These are phyloP conservation scores for Heliconius nattereri DNA, from an alignment of 1,140 invertebrate species.

Conservation along the genomic window DNA sequence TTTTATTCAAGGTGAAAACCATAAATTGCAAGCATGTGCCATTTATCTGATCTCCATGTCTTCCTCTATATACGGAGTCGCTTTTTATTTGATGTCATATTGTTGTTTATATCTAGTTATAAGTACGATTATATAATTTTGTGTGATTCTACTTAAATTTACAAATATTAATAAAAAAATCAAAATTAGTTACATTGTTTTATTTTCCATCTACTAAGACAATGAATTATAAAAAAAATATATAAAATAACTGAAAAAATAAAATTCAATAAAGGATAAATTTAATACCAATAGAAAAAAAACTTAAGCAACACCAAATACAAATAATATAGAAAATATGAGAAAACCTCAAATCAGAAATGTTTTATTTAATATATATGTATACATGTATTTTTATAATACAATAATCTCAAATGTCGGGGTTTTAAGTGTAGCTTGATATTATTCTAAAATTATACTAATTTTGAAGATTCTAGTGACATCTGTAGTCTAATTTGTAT, in stretches of 20 bases:
- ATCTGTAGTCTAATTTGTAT: conserved; percentile 11
- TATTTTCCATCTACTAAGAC: neutral
- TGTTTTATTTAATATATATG: too few relatives aligned
- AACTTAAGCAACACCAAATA: too few relatives aligned
- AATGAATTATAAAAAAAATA: neutral
- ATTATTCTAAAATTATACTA: neutral
- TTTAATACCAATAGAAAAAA: too few relatives aligned
- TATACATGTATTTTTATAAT: too few relatives aligned
- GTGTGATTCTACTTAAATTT: conserved; percentile 25
- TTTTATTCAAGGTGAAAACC: conserved; percentile 28
- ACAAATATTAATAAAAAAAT: neutral
- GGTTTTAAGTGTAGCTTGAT: too few relatives aligned
- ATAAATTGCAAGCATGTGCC: conserved; percentile 53
- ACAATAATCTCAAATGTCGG: too few relatives aligned
- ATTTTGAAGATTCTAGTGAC: conserved; percentile 19
- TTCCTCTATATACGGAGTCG: conserved; percentile 46
- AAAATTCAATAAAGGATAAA: neutral
- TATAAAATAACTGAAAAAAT: neutral
- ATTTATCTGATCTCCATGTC: conserved; percentile 75
- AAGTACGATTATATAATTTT: conserved; percentile 5
- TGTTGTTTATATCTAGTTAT: conserved; percentile 19
- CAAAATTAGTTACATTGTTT: neutral
- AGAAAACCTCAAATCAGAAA: too few relatives aligned
- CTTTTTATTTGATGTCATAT: conserved; percentile 20
- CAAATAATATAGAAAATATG: too few relatives aligned